Base-by-base conservation (phyloP, 2,797 vertebrate genomes). In the Sebastolobus alascanus region DNA sequence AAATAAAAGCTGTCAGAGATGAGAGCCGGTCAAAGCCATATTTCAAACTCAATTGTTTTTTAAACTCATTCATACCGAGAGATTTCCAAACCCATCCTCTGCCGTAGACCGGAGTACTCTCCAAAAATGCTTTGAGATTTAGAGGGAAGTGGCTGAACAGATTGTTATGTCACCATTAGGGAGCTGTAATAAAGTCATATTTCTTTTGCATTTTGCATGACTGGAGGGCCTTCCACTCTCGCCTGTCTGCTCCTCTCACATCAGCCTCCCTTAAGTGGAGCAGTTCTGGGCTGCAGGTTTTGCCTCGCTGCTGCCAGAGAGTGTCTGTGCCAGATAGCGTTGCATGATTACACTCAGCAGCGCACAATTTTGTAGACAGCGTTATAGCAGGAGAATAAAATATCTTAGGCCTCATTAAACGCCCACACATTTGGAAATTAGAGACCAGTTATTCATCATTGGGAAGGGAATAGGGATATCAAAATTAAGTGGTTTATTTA, bases 151-250 rank as follows among this genome's bases (percentile, higher is more conserved):
- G 93, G 90, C 92, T 93, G 92, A 94, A 94, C 95, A 95, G 94
- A 95, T 95, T 96, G 94, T 94, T 96, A 92, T 94, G 93, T 92
- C 94, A 94, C 94, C 93, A 95, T 95, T 93, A 93, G 92, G 86
- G 90, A 92, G 90, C 92, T 93, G 92, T 92, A 95, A 91, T 97
- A 96, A 95, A 96, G 94, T 96, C 96, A 95, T 96, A 96, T 95
- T 95, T 95, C 96, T 96, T 94, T 95, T 97, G 97, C 97, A 96
- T 97, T 97, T 97, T 97, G 94, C 96, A 97, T 97, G 97, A 97
- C 97, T 94, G 94, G 90, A 75, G 96, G 97, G 96, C 95, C 94
- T 94, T 95, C 94, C 96, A 96, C 97, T 97, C 92, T 96, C 95
- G 97, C 97, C 95, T 98, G 98, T 99, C 98, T 97, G 94, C 95